Conservation (phyloP, 2,888 invertebrate species). For the Eupithecia subumbrata region DNA sequence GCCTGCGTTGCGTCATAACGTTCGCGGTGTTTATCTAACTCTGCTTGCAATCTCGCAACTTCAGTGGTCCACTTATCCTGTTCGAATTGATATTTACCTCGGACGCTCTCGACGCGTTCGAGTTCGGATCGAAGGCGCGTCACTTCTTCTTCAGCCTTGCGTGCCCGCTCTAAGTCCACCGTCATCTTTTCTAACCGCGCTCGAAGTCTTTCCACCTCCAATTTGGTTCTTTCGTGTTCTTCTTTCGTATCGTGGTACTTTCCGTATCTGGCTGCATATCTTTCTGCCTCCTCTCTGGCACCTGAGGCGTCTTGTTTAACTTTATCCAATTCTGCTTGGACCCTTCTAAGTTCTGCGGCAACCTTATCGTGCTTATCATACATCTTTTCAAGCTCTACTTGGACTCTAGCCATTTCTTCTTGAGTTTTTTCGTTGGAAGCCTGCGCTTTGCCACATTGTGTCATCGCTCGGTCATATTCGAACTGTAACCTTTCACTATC, state of each 20-base stretch:
- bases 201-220: conserved; percentile 91
- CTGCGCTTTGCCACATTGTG: conserved; percentile 93
- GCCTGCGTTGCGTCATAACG: conserved; percentile 89
- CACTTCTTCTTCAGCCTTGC: conserved; percentile 88
- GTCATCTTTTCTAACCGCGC: conserved; percentile 92
- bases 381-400: conserved; percentile 94
- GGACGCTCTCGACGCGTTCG: conserved; percentile 89
- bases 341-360: conserved; percentile 91
- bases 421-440: conserved; percentile 94
- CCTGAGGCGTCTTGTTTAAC: conserved; percentile 89
- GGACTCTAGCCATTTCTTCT: conserved; percentile 93
- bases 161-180: conserved; percentile 90
- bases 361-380: conserved; percentile 95
- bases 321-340: conserved; percentile 90
- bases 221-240: conserved; percentile 90
- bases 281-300: conserved; percentile 90
- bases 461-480: conserved; percentile 93
- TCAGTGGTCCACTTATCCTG: conserved; percentile 83
- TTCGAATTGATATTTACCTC: conserved; percentile 85
- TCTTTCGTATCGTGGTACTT: conserved; percentile 91
- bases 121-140: conserved; percentile 87
- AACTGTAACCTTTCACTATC: conserved; percentile 94
- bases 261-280: conserved; percentile 88
- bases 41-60: conserved; percentile 90
- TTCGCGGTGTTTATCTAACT: conserved; percentile 89